Base-by-base conservation (phyloP, 1,140 invertebrate species). In the Sweltsa coloradensis region DNA sequence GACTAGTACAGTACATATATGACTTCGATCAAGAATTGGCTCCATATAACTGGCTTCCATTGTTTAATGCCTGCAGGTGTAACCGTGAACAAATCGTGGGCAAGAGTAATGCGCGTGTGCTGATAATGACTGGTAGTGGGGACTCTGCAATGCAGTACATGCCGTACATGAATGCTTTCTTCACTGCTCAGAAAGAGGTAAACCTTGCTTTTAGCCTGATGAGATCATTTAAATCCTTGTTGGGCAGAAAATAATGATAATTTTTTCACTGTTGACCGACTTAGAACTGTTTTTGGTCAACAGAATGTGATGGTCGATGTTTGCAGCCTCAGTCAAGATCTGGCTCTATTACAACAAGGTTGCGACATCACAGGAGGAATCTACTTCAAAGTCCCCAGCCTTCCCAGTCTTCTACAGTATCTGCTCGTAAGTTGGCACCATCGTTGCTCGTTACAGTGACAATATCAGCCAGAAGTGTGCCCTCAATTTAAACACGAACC, bases 101-200 rank as follows among this genome's bases (percentile, higher is more conserved):
- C 9, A 79, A 81, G 56, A 64, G 89, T 53, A 80, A 83, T 60
- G 77, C 82, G 5, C 74, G 90, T 52, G 81, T 94, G 45, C 62
- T 94, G 45, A 77, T 92, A 4, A 70, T 97, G 1, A 91, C 91
- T 3, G 88, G 87, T 2, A 90, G 89, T 61, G 81, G 84, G 22
- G 90, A 96, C 62, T 87, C 84, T 18, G 85, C 90, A 0, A 83
- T 85, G 0, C 94, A 97, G 56, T 97, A 98, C 58, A 96, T 97
- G 81, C 94, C 93, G 63, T 95, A 95, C 55, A 97, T 97, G 90
- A 97, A 97, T 70, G 84, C 89, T 18, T 96, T 97, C 60, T 97
- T 97, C 55, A 93, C 93, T 22, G 89, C 94, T 29, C 91, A 87
- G 55, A 87, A 85, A 71, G 72, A 79, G 67, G 78, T 81, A 60